Evolutionary conservation across 2,113 vertebrate genomes (phyloP).

Genomic region (Daphoenositta chrysoptera): DNA sequence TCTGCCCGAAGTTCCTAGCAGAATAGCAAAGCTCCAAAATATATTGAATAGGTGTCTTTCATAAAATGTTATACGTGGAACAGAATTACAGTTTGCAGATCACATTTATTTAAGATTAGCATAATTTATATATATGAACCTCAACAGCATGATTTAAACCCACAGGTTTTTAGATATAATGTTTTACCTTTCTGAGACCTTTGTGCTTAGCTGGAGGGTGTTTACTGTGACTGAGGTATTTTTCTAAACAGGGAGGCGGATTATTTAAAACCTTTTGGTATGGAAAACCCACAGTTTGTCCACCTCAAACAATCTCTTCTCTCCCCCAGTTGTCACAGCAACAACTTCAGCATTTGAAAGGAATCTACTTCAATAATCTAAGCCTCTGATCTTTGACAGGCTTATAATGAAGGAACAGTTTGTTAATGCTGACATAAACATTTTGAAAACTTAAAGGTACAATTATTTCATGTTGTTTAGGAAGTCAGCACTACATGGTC

Average conservation of each 20-base stretch:
- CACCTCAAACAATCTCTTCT: conserved; percentile 2
- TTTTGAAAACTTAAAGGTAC: conserved; percentile 61
- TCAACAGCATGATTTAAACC: neutral
- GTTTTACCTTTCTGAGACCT: neutral
- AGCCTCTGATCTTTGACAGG: conserved; percentile 79
- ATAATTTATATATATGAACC: neutral
- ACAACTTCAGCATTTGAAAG: conserved; percentile 74
- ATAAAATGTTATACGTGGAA: neutral
- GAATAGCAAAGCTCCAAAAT: neutral
- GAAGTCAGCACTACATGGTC: conserved; percentile 53
- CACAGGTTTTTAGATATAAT: neutral
- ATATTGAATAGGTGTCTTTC: conserved; percentile 10
- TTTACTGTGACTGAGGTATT: neutral
- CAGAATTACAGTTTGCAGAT: neutral
- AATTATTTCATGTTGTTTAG: conserved; percentile 64
- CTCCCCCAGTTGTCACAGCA: conserved; percentile 73
- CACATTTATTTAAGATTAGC: neutral
- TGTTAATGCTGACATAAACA: conserved; percentile 77
- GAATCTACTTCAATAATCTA: conserved; percentile 79
- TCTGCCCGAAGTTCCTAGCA: neutral
- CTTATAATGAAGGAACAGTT: conserved; percentile 77
- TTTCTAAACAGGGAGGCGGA: conserved; percentile 14
- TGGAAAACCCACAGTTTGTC: conserved; percentile 52
- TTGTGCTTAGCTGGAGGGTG: neutral
- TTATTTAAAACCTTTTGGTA: conserved; percentile 48